phyloP scores from a whole-genome alignment of 2,797 vertebrate species.

The Alectoris magna region DNA sequence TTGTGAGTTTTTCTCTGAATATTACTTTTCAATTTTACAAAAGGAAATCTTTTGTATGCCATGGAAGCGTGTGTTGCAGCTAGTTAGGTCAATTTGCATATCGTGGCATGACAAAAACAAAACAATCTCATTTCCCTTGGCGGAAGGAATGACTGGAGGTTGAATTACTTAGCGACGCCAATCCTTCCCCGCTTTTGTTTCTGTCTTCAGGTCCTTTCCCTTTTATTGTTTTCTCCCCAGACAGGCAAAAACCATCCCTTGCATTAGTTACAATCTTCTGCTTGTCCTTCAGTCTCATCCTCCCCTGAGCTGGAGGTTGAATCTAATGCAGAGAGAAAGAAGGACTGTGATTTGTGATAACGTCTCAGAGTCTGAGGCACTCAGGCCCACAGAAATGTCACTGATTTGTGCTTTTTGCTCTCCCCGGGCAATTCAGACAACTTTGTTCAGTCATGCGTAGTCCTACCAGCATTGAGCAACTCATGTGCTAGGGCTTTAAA shows the following conservation, averaged over 20 bases:
- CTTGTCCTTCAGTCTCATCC: not conserved
- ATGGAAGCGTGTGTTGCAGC: slow-evolving; percentile 38
- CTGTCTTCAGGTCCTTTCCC: not conserved
- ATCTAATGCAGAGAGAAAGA: not conserved
- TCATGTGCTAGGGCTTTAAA: not conserved
- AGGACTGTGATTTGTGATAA: not conserved
- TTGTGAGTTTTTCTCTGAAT: slow-evolving; percentile 58
- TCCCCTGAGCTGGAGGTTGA: not conserved
- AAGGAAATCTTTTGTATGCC: slow-evolving; percentile 50
- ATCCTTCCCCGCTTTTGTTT: not conserved
- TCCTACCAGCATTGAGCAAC: not conserved
- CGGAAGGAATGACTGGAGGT: slow-evolving; percentile 26
- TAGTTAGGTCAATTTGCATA: slow-evolving; percentile 62
- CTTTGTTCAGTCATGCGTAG: not conserved
- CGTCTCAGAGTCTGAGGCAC: not conserved
- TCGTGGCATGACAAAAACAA: slow-evolving; percentile 32
- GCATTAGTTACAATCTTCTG: not conserved
- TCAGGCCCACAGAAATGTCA: not conserved
- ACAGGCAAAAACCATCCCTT: not conserved
- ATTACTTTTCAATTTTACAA: slow-evolving; percentile 54
- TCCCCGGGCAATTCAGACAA: not conserved
- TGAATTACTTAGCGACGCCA: not conserved
- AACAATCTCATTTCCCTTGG: slow-evolving; percentile 36
- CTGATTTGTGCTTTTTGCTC: not conserved
- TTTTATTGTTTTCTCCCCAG: not conserved